Evolutionary conservation across 2,797 vertebrate genomes (phyloP).

Genomic region (Chelon labrosus): DNA sequence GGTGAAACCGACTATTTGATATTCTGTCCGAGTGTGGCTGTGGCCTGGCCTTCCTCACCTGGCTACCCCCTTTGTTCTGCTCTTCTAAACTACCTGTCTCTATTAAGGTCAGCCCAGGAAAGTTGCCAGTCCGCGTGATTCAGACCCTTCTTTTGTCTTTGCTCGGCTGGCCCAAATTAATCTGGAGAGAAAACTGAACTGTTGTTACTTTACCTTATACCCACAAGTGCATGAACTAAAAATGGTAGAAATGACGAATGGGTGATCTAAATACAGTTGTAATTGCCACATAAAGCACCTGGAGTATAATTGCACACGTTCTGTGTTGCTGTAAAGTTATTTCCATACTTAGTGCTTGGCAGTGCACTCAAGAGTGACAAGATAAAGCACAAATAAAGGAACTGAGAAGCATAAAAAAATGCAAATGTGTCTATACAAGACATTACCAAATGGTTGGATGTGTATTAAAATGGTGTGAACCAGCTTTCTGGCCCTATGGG

Average conservation of each 20-base stretch:
- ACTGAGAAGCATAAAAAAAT: neutral
- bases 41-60: slow-evolving; percentile 61
- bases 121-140: slow-evolving; percentile 29
- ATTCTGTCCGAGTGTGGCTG: slow-evolving; percentile 52
- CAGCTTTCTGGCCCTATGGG: no score
- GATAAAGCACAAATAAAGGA: no score
- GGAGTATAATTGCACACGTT: neutral
- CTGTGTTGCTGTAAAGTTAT: neutral
- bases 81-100: slow-evolving; percentile 56
- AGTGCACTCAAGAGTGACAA: neutral
- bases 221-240: slow-evolving; percentile 10
- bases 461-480: neutral
- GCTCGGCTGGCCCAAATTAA: slow-evolving; percentile 19
- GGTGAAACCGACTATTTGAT: slow-evolving; percentile 56
- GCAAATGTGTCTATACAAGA: neutral
- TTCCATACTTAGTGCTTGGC: neutral
- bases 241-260: slow-evolving; percentile 24
- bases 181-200: neutral
- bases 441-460: neutral
- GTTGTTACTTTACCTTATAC: neutral
- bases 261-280: slow-evolving; percentile 33
- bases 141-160: neutral
- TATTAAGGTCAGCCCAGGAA: slow-evolving; percentile 51
- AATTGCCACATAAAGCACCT: slow-evolving; percentile 30
- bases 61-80: slow-evolving; percentile 54